Evolutionary conservation across 2,888 invertebrate genomes (phyloP).

Genomic region (Cantharis nigra): DNA sequence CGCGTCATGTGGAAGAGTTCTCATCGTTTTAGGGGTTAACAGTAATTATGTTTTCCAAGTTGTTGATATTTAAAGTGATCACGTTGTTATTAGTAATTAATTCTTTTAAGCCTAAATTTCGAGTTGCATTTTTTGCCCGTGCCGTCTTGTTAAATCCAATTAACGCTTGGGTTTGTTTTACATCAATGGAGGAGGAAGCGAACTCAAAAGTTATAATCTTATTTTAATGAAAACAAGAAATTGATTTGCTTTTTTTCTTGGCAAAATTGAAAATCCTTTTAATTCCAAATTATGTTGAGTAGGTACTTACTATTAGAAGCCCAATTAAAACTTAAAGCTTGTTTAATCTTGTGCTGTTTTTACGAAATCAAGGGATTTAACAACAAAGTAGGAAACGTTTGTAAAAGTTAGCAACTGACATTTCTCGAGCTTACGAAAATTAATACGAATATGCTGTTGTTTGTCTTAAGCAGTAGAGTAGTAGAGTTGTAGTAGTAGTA

Average conservation of each 20-base stretch:
- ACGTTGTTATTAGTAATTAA: neutral
- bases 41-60: neutral
- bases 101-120: neutral
- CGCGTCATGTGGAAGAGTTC: neutral
- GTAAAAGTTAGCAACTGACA: neutral
- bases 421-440: slow-evolving; percentile 15
- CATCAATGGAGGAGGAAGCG: neutral
- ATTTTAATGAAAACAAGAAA: neutral
- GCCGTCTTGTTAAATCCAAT: neutral
- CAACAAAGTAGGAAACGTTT: neutral
- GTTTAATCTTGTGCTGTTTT: neutral
- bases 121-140: neutral
- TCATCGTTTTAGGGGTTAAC: neutral
- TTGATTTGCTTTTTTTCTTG: neutral
- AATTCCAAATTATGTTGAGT: neutral
- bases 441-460: slow-evolving; percentile 28
- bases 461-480: slow-evolving; percentile 17
- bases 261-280: neutral
- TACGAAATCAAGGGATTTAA: neutral
- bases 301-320: neutral
- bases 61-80: neutral
- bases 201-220: neutral
- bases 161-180: neutral
- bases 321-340: neutral
- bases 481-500: neutral